Conservation (phyloP, 2,797 vertebrate genomes). For the Allobates femoralis region DNA sequence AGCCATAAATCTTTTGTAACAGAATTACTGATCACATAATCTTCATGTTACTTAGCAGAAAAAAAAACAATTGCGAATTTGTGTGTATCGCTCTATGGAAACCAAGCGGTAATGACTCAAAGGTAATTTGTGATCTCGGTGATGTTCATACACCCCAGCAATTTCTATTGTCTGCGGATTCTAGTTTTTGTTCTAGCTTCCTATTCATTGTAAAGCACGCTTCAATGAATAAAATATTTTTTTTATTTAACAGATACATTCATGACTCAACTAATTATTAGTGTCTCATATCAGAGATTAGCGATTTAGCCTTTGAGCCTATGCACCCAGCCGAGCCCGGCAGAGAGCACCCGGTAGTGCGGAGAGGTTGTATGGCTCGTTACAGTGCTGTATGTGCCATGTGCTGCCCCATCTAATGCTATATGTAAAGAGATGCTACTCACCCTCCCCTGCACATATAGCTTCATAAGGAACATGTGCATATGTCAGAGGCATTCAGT, state of each 20-base stretch:
- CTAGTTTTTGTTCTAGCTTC: background rate
- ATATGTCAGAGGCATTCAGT: too few species aligned
- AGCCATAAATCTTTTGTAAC: conserved; percentile 6
- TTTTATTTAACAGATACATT: background rate
- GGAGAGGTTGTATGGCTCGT: background rate
- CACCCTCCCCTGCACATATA: background rate
- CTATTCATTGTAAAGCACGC: background rate
- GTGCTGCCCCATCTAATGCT: background rate
- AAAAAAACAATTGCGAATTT: conserved; percentile 13
- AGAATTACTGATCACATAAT: background rate
- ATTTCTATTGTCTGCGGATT: background rate
- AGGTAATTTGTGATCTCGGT: background rate
- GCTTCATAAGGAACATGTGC: background rate
- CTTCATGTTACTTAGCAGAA: background rate
- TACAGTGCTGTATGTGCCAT: background rate
- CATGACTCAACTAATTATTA: background rate
- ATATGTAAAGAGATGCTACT: too few species aligned
- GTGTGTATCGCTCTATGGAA: conserved; percentile 10
- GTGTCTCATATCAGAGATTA: background rate
- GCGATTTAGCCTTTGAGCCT: background rate
- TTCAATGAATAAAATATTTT: background rate
- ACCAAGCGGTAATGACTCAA: conserved; percentile 8
- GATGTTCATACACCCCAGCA: background rate
- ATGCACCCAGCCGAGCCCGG: background rate
- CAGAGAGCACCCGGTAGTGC: background rate